Base-by-base conservation (phyloP, 1,140 invertebrate genomes). In the Drosophila elegans region DNA sequence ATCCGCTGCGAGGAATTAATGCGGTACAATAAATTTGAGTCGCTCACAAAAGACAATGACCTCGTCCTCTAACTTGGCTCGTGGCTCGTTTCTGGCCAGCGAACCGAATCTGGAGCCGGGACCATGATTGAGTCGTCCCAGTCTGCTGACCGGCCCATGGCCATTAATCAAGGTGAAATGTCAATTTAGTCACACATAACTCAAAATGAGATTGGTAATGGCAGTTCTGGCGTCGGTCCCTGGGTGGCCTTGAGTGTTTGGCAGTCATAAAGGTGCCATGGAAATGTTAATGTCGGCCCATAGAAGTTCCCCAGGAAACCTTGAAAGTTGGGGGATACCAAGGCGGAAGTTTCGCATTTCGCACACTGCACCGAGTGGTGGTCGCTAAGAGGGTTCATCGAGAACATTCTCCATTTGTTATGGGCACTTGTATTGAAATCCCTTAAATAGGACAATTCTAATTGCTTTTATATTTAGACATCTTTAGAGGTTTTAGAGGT, bases 101-200 rank as follows among this genome's bases (percentile, higher is more conserved):
- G 60, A 62, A 42, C 60, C 53, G 41, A 48, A 41, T 39, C 53
- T 46, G 67, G 68, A 16, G 13, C 27, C 42, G 16, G 46, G 51
- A 16, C 46, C 32, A 63, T 80, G 81, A 74, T 77, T 68, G 62
- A 86, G 67, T 45, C 64, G 45, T 63, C 46, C 38, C 42, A 21
- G 36, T 16, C 7, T 27, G 32, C 49, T 53, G 41, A 4, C 13
- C 13, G 12, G 3, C 41, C 32, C 39, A 32, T 21, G 32, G 13
- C 64, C 78, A 85, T 85, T 78, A 77, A 86, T 86, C 81, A 85
- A 81, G 67, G 74, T 78, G 62, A 78, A 69, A 66, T 85, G 81
- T 78, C 81, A 85, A 67, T 86, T 81, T 81, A 54, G 48, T 41
- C 13, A 60, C 55, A 69, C 68, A 78, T 86, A 85, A 74, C 74